Evolutionary conservation across 2,113 vertebrate species (phyloP).

Genomic region (Paradoxurus hermaphroditus): DNA sequence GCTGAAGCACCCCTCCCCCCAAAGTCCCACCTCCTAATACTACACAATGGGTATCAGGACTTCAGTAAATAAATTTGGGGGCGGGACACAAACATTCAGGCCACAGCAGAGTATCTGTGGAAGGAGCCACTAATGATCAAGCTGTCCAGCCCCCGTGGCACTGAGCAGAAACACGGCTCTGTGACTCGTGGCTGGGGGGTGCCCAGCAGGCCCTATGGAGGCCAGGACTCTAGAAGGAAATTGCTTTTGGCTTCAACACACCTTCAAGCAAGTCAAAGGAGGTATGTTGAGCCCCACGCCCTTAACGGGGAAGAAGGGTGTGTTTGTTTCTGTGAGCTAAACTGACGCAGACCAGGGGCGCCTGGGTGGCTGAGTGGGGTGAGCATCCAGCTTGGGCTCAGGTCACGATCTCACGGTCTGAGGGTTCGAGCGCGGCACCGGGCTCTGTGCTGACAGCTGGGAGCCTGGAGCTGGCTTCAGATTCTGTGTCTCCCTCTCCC

Average conservation of each 20-base stretch:
- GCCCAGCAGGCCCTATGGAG: neutral
- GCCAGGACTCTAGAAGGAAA: neutral
- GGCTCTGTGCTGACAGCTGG: no score
- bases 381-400: no score
- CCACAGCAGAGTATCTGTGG: neutral
- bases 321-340: neutral
- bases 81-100: neutral
- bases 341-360: no score
- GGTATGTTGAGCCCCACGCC: neutral
- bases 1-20: neutral
- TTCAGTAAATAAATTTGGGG: neutral
- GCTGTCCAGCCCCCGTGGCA: neutral
- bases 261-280: neutral
- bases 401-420: no score
- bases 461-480: no score
- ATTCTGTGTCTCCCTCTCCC: no score
- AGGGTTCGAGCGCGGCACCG: no score
- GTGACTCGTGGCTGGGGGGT: neutral
- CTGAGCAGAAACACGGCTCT: neutral
- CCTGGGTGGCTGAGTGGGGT: no score
- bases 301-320: neutral
- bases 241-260: neutral
- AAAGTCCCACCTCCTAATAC: neutral
- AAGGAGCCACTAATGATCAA: neutral
- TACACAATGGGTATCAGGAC: neutral